These are phyloP conservation scores for Peromyscus melanophrys DNA, from an alignment of 2,797 vertebrate species.

Conservation along the genomic window DNA sequence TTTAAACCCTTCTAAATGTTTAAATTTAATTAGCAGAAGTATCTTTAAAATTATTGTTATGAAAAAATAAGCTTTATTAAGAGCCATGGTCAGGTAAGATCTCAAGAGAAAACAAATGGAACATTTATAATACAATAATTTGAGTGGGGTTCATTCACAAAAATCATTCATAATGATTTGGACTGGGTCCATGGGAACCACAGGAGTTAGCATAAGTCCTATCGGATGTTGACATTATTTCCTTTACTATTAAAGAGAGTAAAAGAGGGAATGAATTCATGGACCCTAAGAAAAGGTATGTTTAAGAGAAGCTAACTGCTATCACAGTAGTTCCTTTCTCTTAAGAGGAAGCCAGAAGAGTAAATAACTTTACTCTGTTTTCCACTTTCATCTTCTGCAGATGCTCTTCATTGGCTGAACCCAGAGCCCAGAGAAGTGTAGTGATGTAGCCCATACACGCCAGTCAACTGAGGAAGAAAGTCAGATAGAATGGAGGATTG, in stretches of 20 bases:
- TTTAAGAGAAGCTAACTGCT: background rate
- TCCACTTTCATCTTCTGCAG: background rate
- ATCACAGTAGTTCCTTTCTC: background rate
- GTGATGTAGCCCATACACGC: background rate
- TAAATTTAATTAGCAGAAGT: constrained; percentile 38
- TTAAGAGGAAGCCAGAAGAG: background rate
- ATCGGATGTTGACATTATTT: background rate
- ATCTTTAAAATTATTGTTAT: constrained; percentile 20
- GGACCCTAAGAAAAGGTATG: background rate
- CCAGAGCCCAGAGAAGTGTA: background rate
- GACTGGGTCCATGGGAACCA: background rate
- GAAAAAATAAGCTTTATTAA: constrained; percentile 30
- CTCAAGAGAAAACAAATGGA: background rate
- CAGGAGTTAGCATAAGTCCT: background rate
- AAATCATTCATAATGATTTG: background rate
- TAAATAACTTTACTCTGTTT: background rate
- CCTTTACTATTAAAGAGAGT: background rate
- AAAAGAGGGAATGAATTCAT: background rate
- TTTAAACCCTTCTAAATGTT: background rate
- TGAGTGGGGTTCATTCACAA: background rate
- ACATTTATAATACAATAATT: constrained; percentile 15
- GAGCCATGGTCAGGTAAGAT: background rate
- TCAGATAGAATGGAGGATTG: background rate
- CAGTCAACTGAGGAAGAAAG: background rate
- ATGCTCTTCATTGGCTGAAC: background rate